Conservation (phyloP, 2,797 vertebrate genomes). For the Acipenser oxyrinchus region DNA sequence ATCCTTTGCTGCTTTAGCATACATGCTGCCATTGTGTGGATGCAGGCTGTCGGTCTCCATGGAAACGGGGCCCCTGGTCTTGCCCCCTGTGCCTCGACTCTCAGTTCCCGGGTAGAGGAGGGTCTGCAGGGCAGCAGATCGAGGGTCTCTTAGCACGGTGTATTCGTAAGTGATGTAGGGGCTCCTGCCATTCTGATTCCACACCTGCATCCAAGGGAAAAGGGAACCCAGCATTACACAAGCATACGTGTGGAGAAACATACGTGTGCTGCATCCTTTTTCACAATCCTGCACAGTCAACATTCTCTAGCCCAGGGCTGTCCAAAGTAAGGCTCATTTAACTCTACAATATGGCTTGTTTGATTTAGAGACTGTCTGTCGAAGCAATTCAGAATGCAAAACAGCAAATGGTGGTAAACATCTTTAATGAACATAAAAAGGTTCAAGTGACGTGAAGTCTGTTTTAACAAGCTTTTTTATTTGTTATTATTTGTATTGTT, state of each 20-base stretch:
- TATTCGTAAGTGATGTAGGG: slow-evolving; percentile 95
- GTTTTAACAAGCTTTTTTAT: too few relatives aligned
- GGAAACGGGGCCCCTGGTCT: slow-evolving; percentile 52
- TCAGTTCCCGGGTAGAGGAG: slow-evolving; percentile 72
- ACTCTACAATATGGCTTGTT: too few relatives aligned
- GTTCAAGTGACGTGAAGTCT: too few relatives aligned
- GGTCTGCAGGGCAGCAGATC: slow-evolving; percentile 60
- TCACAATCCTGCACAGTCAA: neutral
- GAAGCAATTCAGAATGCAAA: too few relatives aligned
- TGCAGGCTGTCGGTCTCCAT: slow-evolving; percentile 41
- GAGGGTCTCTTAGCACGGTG: slow-evolving; percentile 76
- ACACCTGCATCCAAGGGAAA: slow-evolving; percentile 61
- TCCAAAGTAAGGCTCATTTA: too few relatives aligned
- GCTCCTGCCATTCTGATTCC: slow-evolving; percentile 90
- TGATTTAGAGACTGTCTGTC: too few relatives aligned
- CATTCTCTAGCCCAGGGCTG: too few relatives aligned
- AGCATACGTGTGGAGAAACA: slow-evolving; percentile 9
- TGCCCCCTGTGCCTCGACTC: slow-evolving; percentile 41
- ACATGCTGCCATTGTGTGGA: slow-evolving; percentile 61
- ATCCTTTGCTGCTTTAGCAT: slow-evolving; percentile 46
- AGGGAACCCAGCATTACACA: neutral
- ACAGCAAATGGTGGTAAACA: too few relatives aligned
- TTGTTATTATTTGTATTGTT: too few relatives aligned
- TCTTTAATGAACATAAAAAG: too few relatives aligned
- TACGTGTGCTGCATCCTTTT: slow-evolving; percentile 23